Conservation (phyloP, 2,113 vertebrate species). For the Pseudonaja textilis region DNA sequence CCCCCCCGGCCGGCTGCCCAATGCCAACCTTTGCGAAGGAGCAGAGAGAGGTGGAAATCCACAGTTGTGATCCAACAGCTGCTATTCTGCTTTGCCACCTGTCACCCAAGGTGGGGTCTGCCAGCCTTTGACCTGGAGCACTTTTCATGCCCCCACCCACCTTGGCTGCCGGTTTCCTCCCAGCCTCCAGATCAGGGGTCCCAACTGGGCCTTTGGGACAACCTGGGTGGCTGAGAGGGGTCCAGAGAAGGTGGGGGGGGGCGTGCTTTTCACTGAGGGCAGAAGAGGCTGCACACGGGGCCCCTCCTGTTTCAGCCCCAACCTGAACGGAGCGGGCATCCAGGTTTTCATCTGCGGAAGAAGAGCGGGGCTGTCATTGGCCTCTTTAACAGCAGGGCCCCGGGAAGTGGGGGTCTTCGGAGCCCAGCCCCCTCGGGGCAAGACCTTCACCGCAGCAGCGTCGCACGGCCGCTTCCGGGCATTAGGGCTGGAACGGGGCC, state of each 20-base stretch:
- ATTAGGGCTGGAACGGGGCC: background rate
- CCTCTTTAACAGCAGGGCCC: background rate
- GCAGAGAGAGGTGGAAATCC: background rate
- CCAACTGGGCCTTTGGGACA: background rate
- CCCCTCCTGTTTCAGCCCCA: background rate
- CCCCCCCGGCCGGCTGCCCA: background rate
- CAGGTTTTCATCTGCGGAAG: background rate
- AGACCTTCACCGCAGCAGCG: background rate
- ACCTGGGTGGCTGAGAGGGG: background rate
- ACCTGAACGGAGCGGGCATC: background rate
- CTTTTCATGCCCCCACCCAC: background rate
- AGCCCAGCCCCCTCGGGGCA: background rate
- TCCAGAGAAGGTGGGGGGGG: background rate
- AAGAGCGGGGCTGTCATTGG: rapidly evolving
- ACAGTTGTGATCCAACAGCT: background rate
- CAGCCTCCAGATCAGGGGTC: background rate
- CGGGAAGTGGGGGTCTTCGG: background rate
- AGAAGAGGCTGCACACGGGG: background rate
- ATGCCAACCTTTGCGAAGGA: background rate
- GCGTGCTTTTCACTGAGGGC: background rate
- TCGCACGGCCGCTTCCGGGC: background rate
- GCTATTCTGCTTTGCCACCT: background rate
- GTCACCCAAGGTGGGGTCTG: background rate
- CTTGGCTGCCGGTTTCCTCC: background rate
- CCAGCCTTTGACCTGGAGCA: background rate